These are phyloP conservation scores for Charina bottae DNA, from an alignment of 2,113 vertebrate species.

Conservation along the genomic window DNA sequence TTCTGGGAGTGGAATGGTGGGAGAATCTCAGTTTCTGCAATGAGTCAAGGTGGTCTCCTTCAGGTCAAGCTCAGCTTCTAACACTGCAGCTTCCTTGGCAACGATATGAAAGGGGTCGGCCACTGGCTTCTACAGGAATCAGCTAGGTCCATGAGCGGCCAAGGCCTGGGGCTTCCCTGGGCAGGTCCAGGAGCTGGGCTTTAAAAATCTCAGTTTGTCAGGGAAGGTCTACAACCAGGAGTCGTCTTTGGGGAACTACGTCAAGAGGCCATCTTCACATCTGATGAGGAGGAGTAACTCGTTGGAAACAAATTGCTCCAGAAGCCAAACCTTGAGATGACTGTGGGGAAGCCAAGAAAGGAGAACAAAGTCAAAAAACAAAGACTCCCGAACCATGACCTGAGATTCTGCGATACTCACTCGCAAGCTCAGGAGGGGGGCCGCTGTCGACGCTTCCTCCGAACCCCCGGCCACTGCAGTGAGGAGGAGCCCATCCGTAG, in stretches of 20 bases:
- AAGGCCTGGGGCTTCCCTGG: background rate
- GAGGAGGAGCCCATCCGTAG: slow-evolving; percentile 16
- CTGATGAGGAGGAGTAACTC: background rate
- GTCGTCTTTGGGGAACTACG: background rate
- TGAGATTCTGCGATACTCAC: background rate
- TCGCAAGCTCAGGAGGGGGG: background rate
- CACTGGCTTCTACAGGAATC: too few species aligned
- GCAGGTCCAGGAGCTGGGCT: background rate
- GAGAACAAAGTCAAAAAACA: background rate
- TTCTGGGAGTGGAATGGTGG: too few species aligned
- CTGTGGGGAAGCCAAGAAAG: accelerated
- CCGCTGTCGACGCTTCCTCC: slow-evolving; percentile 23
- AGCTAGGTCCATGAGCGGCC: too few species aligned
- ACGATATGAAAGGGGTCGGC: too few species aligned
- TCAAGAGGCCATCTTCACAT: background rate
- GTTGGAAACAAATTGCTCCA: background rate
- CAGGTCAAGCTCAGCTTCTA: too few species aligned
- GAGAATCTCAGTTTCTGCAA: too few species aligned
- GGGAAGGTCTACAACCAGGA: background rate
- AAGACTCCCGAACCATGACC: too few species aligned
- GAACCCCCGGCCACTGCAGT: background rate
- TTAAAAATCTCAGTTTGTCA: background rate
- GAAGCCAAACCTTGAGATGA: too few species aligned
- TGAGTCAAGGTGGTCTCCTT: too few species aligned
- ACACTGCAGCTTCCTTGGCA: too few species aligned